Evolutionary conservation across 1,140 invertebrate genomes (phyloP).

Genomic region (Lanistes nyassanus): DNA sequence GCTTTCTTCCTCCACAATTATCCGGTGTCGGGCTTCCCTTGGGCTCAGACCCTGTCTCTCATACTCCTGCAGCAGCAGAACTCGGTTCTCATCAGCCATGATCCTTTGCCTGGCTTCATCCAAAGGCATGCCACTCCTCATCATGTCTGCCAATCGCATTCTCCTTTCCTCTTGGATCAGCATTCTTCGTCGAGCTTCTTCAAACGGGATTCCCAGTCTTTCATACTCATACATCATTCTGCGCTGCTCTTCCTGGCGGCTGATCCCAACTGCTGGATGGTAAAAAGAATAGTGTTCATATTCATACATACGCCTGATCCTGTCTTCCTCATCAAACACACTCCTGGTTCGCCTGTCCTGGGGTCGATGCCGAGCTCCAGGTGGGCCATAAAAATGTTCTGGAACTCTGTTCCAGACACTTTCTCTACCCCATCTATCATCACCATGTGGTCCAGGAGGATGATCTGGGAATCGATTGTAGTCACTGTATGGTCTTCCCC

Average conservation of each 20-base stretch:
- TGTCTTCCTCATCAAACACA: slow-evolving; percentile 4
- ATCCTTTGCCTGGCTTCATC: slow-evolving; percentile 11
- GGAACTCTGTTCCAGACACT: too few species aligned
- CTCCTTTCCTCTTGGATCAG: slow-evolving; percentile 6
- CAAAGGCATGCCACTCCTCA: slow-evolving; percentile 12
- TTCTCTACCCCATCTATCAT: too few species aligned
- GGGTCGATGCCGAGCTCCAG: too few species aligned
- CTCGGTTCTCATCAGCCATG: slow-evolving; percentile 5
- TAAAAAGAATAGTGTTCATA: slow-evolving; percentile 8
- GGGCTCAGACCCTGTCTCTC: slow-evolving; percentile 13
- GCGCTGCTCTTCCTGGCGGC: slow-evolving; percentile 2
- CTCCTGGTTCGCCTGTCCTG: background rate
- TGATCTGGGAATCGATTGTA: too few species aligned
- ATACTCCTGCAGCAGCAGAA: slow-evolving; percentile 13
- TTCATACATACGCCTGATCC: slow-evolving; percentile 1
- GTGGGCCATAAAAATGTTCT: too few species aligned
- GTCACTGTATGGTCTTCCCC: too few species aligned
- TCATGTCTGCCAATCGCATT: background rate
- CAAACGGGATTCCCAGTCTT: slow-evolving; percentile 10
- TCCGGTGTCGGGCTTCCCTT: slow-evolving; percentile 9
- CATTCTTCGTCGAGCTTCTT: slow-evolving; percentile 3
- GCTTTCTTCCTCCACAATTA: slow-evolving; percentile 21
- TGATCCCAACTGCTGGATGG: background rate
- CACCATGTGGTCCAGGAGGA: too few species aligned
- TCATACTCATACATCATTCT: slow-evolving; percentile 15